Evolutionary conservation across 2,888 invertebrate species (phyloP), one percentile per base, ranked within the genome.

Genomic region (Leptura quadrifasciata): DNA sequence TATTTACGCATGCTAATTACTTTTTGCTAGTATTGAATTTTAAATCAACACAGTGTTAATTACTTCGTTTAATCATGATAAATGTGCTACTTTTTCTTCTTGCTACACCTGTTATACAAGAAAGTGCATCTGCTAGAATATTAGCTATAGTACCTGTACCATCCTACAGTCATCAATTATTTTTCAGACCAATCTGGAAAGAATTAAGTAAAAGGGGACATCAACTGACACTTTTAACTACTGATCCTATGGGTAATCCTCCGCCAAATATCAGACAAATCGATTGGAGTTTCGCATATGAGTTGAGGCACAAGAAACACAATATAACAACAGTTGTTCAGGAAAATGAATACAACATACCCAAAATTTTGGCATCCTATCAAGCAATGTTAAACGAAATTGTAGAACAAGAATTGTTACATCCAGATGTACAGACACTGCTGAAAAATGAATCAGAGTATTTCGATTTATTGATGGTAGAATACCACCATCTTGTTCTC

Each of bases 171-270:
- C 91, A 91, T 76, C 91, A 91, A 83, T 83, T 89, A 0, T 88
- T 89, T 0, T 91, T 87, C 85, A 86, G 88, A 35, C 87, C 88
- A 5, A 82, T 91, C 17, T 89, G 90, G 82, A 83, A 86, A 17
- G 90, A 89, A 54, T 81, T 92, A 55, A 88, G 88, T 0, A 82
- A 85, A 64, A 85, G 88, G 72, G 91, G 91, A 5, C 91, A 92
- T 75, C 84, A 91, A 71, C 64, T 92, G 0, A 88, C 90, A 0
- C 83, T 91, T 0, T 71, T 91, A 8, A 91, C 91, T 1, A 85
- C 91, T 1, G 81, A 90, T 82, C 89, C 89, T 0, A 83, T 89
- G 8, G 86, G 87, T 47, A 86, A 88, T 64, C 54, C 83, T 8
- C 82, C 87, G 1, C 74, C 77, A 9, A 88, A 87, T 76, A 84